These are phyloP conservation scores for Chromis chromis DNA, from an alignment of 2,797 vertebrate genomes.

Conservation along the genomic window DNA sequence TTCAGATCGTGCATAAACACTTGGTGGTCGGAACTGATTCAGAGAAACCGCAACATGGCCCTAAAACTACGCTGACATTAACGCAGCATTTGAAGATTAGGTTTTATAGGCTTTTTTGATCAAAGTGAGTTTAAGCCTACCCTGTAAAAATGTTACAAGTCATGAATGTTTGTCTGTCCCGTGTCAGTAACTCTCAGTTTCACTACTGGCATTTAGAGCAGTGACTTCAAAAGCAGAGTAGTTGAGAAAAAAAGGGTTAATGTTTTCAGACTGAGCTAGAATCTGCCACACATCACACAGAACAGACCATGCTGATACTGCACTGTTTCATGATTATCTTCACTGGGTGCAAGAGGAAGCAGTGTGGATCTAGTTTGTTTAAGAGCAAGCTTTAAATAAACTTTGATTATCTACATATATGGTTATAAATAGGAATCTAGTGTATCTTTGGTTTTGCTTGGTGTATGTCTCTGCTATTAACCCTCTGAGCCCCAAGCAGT, in stretches of 20 bases:
- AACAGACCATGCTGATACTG: neutral
- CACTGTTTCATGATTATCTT: neutral
- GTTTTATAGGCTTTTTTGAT: conserved; percentile 36
- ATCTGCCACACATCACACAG: neutral
- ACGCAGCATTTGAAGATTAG: conserved; percentile 19
- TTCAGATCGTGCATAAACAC: neutral
- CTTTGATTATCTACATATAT: neutral
- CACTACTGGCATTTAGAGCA: conserved; percentile 1
- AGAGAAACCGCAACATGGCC: conserved; percentile 20
- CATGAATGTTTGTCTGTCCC: conserved; percentile 8
- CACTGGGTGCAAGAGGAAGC: neutral
- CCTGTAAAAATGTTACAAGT: conserved; percentile 29
- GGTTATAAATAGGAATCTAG: neutral
- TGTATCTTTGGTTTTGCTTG: neutral
- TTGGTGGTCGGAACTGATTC: neutral
- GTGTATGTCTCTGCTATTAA: no score
- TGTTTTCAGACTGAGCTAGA: neutral
- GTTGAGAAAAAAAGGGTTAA: neutral
- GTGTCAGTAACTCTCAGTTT: conserved; percentile 4
- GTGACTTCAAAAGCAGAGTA: neutral
- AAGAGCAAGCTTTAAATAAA: neutral
- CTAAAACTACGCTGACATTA: conserved; percentile 12
- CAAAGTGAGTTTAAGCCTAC: conserved; percentile 6
- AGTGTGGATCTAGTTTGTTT: no score
- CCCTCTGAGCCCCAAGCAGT: no score